Evolutionary conservation across 2,113 vertebrate genomes (phyloP), one percentile per base, ranked within the genome.

Genomic region (Anthoscopus minutus): DNA sequence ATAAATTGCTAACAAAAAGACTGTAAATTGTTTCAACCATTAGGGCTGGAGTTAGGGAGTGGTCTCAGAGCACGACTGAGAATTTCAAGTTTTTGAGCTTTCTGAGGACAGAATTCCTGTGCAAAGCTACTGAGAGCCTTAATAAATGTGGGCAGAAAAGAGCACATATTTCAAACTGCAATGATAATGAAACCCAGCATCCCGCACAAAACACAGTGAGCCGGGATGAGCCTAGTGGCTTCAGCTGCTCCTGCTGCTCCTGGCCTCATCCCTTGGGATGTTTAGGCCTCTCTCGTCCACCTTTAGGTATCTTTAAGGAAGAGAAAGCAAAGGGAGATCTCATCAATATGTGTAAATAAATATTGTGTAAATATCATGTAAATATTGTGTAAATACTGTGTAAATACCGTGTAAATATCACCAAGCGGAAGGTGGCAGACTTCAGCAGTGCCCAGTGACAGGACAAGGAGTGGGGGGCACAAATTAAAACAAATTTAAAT

Each of bases 331-430:
- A 56, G 48, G 17, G 17, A 11, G 5, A 15, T 57, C 18, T 28
- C 21, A 4, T 18, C 42, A 19, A 2, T 27, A 5, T n/a, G n/a
- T n/a, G n/a, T n/a, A n/a, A n/a, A n/a, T n/a, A n/a, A n/a, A n/a
- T n/a, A n/a, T n/a, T n/a, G n/a, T n/a, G n/a, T n/a, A n/a, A n/a
- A n/a, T n/a, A n/a, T n/a, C n/a, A n/a, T n/a, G n/a, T n/a, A n/a
- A n/a, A n/a, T n/a, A n/a, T n/a, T n/a, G n/a, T n/a, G n/a, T n/a
- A n/a, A n/a, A n/a, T n/a, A n/a, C n/a, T n/a, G n/a, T n/a, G n/a
- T n/a, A n/a, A n/a, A n/a, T n/a, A n/a, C n/a, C 15, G 0, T 11
- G 13, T 4, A 27, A 64, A 50, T 19, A 9, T 4, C 3, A 1
- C 35, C 35, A 7, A 19, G 30, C 11, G 35, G 3, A 37, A 11